These are phyloP conservation scores for Archaeoteleia sp. DNA, from an alignment of 2,888 invertebrate species.

Conservation along the genomic window DNA sequence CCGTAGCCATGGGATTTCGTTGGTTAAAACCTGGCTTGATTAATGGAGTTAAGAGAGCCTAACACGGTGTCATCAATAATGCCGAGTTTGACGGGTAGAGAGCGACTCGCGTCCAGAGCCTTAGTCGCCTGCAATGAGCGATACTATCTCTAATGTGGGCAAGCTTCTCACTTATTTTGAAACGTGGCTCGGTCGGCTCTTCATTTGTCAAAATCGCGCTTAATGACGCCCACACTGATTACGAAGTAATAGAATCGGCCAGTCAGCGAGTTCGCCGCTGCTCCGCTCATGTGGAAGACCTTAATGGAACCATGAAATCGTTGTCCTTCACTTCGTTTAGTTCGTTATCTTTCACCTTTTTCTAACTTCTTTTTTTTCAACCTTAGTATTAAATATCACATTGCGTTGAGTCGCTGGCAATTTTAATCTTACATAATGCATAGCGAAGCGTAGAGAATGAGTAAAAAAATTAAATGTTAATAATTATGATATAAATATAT, in stretches of 20 bases:
- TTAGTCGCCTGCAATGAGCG: constrained; percentile 42
- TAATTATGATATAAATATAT: too few relatives aligned
- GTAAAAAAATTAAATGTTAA: too few relatives aligned
- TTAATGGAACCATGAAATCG: constrained; percentile 61
- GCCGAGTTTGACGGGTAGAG: constrained; percentile 47
- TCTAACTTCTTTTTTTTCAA: not conserved
- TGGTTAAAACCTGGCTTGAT: constrained; percentile 47
- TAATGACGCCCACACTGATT: constrained; percentile 67
- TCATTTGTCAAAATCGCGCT: constrained; percentile 66
- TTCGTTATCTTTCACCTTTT: constrained; percentile 45
- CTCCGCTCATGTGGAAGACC: constrained; percentile 30
- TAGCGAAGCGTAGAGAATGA: too few relatives aligned
- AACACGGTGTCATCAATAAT: constrained; percentile 52
- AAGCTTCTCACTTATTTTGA: constrained; percentile 53
- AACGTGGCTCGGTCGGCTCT: constrained; percentile 58
- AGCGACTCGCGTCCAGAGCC: constrained; percentile 51
- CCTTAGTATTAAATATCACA: constrained; percentile 11
- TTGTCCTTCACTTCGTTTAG: constrained; percentile 54
- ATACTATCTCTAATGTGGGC: constrained; percentile 51
- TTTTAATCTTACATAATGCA: too few relatives aligned
- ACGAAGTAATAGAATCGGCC: constrained; percentile 66
- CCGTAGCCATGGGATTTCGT: constrained; percentile 46
- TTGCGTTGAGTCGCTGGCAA: not conserved
- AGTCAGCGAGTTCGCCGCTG: constrained; percentile 44
- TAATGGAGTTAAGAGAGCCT: constrained; percentile 48